Evolutionary conservation across 2,113 vertebrate species (phyloP).

Genomic region (Oreochromis aureus): DNA sequence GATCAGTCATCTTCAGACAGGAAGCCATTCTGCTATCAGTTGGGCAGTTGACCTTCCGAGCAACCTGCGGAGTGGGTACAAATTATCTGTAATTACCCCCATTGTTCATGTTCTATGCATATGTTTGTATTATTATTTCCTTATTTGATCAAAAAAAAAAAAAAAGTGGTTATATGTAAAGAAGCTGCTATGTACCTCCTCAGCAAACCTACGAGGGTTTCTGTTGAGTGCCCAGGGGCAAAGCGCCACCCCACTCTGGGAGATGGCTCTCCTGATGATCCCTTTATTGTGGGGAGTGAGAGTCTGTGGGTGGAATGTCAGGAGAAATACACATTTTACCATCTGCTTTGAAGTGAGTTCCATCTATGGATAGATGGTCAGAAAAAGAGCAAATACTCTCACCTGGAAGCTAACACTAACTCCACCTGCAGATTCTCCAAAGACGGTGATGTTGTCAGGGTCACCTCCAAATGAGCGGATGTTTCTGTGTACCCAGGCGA

Average conservation of each 20-base stretch:
- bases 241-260: slow-evolving; percentile 84
- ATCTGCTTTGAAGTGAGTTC: background rate
- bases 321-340: background rate
- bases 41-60: slow-evolving; percentile 78
- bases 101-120: background rate
- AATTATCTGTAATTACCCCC: background rate
- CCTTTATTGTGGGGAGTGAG: slow-evolving; percentile 86
- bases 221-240: slow-evolving; percentile 84
- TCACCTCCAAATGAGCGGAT: slow-evolving; percentile 88
- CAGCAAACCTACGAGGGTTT: slow-evolving; percentile 76
- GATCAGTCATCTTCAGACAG: slow-evolving; percentile 78
- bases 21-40: slow-evolving; percentile 66
- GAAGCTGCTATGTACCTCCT: slow-evolving; percentile 61
- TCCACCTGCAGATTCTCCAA: slow-evolving; percentile 90
- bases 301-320: slow-evolving; percentile 58
- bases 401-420: slow-evolving; percentile 82
- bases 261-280: slow-evolving; percentile 85
- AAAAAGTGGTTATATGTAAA: background rate
- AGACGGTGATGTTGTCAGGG: slow-evolving; percentile 86
- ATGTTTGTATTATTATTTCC: background rate
- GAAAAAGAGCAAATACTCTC: background rate
- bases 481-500: slow-evolving; percentile 93
- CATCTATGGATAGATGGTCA: background rate
- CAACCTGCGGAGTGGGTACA: slow-evolving; percentile 69
- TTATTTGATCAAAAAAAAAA: background rate